Percentiles rank a stretch among this genome's conserved stretches.
Evolutionary conservation across 2,888 invertebrate genomes (phyloP).

Genomic region (Aproaerema taeniolella): DNA sequence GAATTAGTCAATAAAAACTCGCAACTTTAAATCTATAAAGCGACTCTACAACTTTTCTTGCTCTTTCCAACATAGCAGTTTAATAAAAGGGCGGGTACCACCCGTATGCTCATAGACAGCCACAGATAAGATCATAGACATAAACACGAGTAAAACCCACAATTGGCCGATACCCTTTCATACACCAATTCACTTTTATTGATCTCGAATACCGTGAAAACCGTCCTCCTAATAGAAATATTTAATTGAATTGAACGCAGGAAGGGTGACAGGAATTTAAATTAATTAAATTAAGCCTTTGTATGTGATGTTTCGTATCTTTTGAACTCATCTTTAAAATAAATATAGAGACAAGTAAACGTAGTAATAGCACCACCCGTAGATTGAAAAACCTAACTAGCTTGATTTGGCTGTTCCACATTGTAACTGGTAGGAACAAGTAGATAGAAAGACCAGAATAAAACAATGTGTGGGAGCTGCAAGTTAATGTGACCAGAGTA

Average conservation of each 20-base stretch:
- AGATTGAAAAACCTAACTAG: too few relatives aligned
- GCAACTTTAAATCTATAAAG: too few relatives aligned
- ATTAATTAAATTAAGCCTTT: slow-evolving; percentile 37
- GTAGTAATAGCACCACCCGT: too few relatives aligned
- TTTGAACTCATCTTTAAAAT: too few relatives aligned
- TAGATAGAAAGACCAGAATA: neutral
- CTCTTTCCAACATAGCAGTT: slow-evolving; percentile 40
- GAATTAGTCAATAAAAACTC: too few relatives aligned
- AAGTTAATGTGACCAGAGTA: too few relatives aligned
- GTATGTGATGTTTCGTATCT: slow-evolving; percentile 14
- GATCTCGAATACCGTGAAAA: slow-evolving; percentile 31
- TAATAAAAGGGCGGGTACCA: slow-evolving; percentile 60
- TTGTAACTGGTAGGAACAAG: too few relatives aligned
- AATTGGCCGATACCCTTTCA: slow-evolving; percentile 65
- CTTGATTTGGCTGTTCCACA: neutral
- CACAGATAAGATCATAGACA: slow-evolving; percentile 69
- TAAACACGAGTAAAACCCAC: slow-evolving; percentile 44
- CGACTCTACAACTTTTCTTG: too few relatives aligned
- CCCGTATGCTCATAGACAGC: slow-evolving; percentile 56
- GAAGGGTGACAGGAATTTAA: slow-evolving; percentile 45
- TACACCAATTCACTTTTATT: slow-evolving; percentile 40
- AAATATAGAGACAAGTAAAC: too few relatives aligned
- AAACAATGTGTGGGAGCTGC: too few relatives aligned
- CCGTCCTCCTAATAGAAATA: slow-evolving; percentile 49
- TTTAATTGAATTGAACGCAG: slow-evolving; percentile 62